Conservation (phyloP, 2,888 invertebrate species). For the Aelia acuminata region DNA sequence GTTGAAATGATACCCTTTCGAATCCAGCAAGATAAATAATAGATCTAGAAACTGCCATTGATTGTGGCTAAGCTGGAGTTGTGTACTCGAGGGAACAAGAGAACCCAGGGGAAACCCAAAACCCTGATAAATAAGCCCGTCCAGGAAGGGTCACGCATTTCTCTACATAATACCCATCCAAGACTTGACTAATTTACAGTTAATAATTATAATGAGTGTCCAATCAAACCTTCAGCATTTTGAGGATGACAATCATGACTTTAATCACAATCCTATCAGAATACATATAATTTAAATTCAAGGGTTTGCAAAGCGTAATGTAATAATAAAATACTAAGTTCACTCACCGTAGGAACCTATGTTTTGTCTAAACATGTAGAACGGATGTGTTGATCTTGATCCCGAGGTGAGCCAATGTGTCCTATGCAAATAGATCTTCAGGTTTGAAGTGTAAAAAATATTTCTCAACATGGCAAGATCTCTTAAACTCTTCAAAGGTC, state of each 20-base stretch:
- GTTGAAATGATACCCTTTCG: not conserved
- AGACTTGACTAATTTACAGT: not conserved
- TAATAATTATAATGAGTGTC: not conserved
- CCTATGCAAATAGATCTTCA: too few species aligned
- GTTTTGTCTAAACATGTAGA: too few species aligned
- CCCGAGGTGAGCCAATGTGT: too few species aligned
- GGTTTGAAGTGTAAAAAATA: too few species aligned
- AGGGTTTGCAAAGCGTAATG: too few species aligned
- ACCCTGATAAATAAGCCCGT: not conserved
- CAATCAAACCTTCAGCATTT: conserved; percentile 13
- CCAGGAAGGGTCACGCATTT: not conserved
- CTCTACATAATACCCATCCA: not conserved
- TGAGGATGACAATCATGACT: not conserved
- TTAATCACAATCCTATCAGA: not conserved
- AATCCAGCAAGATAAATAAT: not conserved
- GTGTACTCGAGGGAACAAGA: not conserved
- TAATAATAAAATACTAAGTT: too few species aligned
- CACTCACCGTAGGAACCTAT: too few species aligned
- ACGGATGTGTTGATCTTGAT: too few species aligned
- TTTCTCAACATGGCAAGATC: too few species aligned
- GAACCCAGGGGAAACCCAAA: not conserved
- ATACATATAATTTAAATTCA: too few species aligned
- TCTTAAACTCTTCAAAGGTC: too few species aligned
- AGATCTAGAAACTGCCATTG: not conserved
- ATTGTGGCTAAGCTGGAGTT: not conserved